Base-by-base conservation (phyloP, 53 echinoderm and acorn worm species). In the Actinopyga echinites region DNA sequence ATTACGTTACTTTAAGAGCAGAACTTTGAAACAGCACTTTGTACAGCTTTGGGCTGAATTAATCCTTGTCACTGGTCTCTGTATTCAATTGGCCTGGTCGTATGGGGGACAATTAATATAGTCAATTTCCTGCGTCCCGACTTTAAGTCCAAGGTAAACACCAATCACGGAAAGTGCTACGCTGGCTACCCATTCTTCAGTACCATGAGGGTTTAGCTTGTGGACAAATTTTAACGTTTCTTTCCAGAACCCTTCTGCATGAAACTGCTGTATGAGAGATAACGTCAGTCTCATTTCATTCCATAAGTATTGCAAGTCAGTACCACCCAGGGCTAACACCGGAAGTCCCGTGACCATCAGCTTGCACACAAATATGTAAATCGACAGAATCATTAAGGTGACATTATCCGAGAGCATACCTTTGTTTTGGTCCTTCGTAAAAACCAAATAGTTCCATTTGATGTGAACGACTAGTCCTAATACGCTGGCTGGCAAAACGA, bases 401-500 rank as follows among this genome's bases (percentile, higher is more conserved):
- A 73, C 45, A 6, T 59, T 31, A 15, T 30, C 24, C 15, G 37
- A 10, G 0, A 23, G 57, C 43, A 68, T 30, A n/a, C 60, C 82
- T 84, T 91, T 89, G 4, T 89, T 86, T 45, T 79, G 23, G 57
- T 77, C 32, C 20, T 52, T 53, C 2, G 77, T 77, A 32, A 77
- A 77, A 5, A 77, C 77, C 30, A 77, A 33, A 31, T 94, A 94
- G 79, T 94, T 94, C 94, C 94, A 94, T 12, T 75, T 89, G 11
- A 94, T 56, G 82, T 94, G 94, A 31, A 94, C 85, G 19, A 91
- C 91, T 0, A 94, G 19, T 65, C 94, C 94, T 12, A 94, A 79
- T 12, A 91, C 79, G 9, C 87, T 85, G n/a, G 86, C 57, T 0
- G 94, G 82, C 23, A 94, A 44, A 23, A 91, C 75, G 52, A 91